Evolutionary conservation across 1,140 invertebrate species (phyloP).

Genomic region (Drosophila ananassae): DNA sequence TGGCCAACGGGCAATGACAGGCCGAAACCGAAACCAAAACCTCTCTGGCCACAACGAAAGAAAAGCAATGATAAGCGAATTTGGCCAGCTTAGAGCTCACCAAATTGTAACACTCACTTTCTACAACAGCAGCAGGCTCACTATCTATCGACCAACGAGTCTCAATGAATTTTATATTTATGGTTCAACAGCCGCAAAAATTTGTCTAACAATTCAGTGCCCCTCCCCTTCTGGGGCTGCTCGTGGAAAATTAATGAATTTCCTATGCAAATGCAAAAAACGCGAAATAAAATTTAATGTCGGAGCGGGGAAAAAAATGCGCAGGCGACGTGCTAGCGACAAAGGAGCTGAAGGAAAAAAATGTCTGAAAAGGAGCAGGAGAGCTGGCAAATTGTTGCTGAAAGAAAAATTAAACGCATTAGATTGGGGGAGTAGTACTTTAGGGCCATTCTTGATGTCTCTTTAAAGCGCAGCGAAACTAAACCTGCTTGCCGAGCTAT

Average conservation of each 20-base stretch:
- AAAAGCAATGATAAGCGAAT: conserved; percentile 78
- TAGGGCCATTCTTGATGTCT: conserved; percentile 27
- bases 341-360: conserved; percentile 8
- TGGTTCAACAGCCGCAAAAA: conserved; percentile 70
- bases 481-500: conserved; percentile 59
- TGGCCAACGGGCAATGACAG: conserved; percentile 71
- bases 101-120: conserved; percentile 58
- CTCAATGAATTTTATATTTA: conserved; percentile 69
- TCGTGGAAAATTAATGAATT: conserved; percentile 77
- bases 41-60: conserved; percentile 36
- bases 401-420: conserved; percentile 80
- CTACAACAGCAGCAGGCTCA: conserved; percentile 14
- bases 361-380: neutral
- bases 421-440: conserved; percentile 23
- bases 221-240: conserved; percentile 8
- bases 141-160: conserved; percentile 42
- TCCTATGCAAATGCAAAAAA: conserved; percentile 72
- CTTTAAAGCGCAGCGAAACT: conserved; percentile 46
- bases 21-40: conserved; percentile 42
- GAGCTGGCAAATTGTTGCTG: conserved; percentile 67
- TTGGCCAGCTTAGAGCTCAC: conserved; percentile 45
- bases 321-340: conserved; percentile 61
- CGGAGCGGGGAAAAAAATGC: conserved; percentile 68
- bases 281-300: conserved; percentile 82
- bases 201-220: conserved; percentile 66